Evolutionary conservation across 2,888 invertebrate genomes (phyloP).

Genomic region (Augiades crinisus): DNA sequence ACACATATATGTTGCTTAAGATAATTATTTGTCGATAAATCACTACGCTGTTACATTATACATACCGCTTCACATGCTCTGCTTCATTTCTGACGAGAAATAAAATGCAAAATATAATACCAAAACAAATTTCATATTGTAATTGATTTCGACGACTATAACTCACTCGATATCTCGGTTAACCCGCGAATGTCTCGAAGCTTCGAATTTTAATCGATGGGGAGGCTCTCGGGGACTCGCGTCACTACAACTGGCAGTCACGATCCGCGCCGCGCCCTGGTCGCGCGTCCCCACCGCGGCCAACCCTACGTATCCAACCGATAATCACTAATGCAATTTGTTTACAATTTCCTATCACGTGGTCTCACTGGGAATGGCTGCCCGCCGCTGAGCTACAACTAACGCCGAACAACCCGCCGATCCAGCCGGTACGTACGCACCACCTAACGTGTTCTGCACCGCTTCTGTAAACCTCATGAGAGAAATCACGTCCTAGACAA

Average conservation of each 20-base stretch:
- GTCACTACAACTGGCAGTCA: constrained; percentile 50
- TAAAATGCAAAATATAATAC: too few relatives aligned
- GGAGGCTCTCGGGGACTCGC: constrained; percentile 36
- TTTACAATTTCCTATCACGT: constrained; percentile 50
- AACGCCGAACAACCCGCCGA: constrained; percentile 3
- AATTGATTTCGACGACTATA: background rate
- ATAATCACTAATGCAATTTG: constrained; percentile 48
- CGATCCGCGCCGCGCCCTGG: constrained; percentile 52
- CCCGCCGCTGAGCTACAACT: constrained; percentile 25
- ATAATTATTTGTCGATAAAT: too few relatives aligned
- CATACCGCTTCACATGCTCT: too few relatives aligned
- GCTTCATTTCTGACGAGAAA: too few relatives aligned
- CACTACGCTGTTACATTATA: too few relatives aligned
- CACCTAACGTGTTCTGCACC: background rate
- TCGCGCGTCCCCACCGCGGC: constrained; percentile 47
- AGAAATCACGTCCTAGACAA: constrained; percentile 24
- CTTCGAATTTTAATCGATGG: constrained; percentile 35
- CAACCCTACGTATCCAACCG: constrained; percentile 36
- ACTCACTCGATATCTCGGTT: constrained; percentile 11
- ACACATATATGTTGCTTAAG: too few relatives aligned
- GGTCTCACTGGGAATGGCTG: constrained; percentile 41
- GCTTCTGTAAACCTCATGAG: constrained; percentile 5
- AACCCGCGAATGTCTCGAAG: constrained; percentile 1
- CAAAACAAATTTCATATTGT: background rate
- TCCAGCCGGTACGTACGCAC: constrained; percentile 37